These are phyloP conservation scores for Macrotus californicus DNA, from an alignment of 2,113 vertebrate genomes.

Conservation along the genomic window DNA sequence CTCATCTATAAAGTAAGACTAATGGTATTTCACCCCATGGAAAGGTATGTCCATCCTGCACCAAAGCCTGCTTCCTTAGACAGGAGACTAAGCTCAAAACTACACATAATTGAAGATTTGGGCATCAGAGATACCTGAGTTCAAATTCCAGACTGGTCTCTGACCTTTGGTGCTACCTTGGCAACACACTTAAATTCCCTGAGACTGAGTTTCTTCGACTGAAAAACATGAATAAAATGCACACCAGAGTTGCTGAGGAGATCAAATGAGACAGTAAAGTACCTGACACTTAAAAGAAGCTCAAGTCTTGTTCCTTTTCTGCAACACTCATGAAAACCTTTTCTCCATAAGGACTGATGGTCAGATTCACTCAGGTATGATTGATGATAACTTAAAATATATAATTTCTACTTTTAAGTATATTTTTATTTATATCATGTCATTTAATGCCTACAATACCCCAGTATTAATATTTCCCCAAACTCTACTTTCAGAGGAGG, in stretches of 20 bases:
- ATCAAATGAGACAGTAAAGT: background rate
- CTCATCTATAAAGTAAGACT: background rate
- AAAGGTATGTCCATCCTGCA: background rate
- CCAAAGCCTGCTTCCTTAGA: background rate
- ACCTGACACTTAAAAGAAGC: background rate
- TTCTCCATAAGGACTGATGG: background rate
- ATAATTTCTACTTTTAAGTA: background rate
- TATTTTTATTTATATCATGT: background rate
- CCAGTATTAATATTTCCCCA: background rate
- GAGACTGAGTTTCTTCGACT: background rate
- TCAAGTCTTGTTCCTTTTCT: background rate
- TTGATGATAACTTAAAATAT: background rate
- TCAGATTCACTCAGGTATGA: background rate
- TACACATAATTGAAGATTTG: background rate
- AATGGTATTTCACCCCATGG: fast-evolving
- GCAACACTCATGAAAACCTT: background rate
- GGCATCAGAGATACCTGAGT: background rate
- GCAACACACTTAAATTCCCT: background rate
- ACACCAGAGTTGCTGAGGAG: background rate
- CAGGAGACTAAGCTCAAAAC: background rate
- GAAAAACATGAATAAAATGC: background rate
- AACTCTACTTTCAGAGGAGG: background rate
- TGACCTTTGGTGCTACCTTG: background rate
- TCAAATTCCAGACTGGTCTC: background rate
- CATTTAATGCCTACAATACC: background rate